Base-by-base conservation (phyloP, 30 jellyfish, hydroid and myxozoan species). In the Turritopsis dohrnii region DNA sequence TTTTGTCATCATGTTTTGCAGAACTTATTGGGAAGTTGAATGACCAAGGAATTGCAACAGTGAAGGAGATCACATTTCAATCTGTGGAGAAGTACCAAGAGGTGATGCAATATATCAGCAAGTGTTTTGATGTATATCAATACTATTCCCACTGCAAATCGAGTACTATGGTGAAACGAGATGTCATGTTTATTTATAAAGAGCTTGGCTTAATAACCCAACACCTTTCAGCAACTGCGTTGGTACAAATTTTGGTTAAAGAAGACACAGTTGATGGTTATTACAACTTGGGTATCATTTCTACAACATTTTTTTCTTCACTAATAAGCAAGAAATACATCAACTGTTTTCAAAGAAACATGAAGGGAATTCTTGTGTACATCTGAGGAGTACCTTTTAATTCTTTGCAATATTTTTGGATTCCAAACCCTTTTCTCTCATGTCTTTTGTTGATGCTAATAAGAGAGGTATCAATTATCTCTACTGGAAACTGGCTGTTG, bases 241-340 rank as follows among this genome's bases (percentile, higher is more conserved):
- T 93, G 60, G 85, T 86, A 54, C 86, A 89, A 18, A 53, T 86
- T 20, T 52, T 88, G 19, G 31, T 86, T 66, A 60, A 72, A 16
- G 96, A 85, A 29, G 95, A 81, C 41, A 74, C 54, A 1, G 93
- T 87, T 52, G 94, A 83, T 20, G 79, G 89, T 0, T 82, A 72
- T 72, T 82, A 52, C 76, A 93, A 89, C 77, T 41, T 82, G 27
- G 73, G 89, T 82, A 26, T 23, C 77, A 16, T 1, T 53, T 0
- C n/a, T n/a, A n/a, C n/a, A n/a, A n/a, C n/a, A n/a, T n/a, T n/a
- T n/a, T n/a, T n/a, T n/a, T n/a, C n/a, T n/a, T n/a, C n/a, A n/a
- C n/a, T n/a, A n/a, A n/a, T n/a, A n/a, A n/a, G n/a, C n/a, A n/a
- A n/a, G n/a, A n/a, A n/a, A n/a, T n/a, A n/a, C n/a, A n/a, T n/a